Evolutionary conservation across 1,140 invertebrate genomes (phyloP).

Genomic region (Drosophila busckii): DNA sequence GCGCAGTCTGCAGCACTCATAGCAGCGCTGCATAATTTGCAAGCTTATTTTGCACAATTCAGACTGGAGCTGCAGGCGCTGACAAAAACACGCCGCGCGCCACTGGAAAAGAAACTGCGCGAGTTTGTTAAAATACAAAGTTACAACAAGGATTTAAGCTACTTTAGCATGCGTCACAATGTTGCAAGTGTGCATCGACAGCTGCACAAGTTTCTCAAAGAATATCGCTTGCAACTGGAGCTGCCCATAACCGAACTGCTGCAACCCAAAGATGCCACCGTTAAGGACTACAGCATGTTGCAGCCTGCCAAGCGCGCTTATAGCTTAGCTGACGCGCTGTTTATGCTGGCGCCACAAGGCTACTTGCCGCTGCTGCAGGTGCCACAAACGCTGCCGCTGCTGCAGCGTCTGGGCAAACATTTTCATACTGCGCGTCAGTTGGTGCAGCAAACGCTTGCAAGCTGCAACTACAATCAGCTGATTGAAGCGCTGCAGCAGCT

Average conservation of each 20-base stretch:
- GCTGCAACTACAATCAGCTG: conserved; percentile 81
- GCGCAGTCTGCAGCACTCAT: conserved; percentile 78
- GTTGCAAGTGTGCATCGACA: conserved; percentile 93
- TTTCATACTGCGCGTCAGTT: conserved; percentile 83
- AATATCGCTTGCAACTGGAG: conserved; percentile 83
- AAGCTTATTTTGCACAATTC: conserved; percentile 93
- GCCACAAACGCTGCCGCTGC: conserved; percentile 17
- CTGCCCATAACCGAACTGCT: conserved; percentile 77
- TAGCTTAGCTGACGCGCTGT: conserved; percentile 45
- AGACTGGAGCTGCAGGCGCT: conserved; percentile 81
- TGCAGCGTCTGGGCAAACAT: conserved; percentile 68
- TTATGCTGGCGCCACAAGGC: conserved; percentile 43
- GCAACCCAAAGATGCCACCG: conserved; percentile 67
- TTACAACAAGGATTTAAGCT: conserved; percentile 95
- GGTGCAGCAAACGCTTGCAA: conserved; percentile 82
- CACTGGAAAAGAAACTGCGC: conserved; percentile 94
- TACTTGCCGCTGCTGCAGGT: conserved; percentile 15
- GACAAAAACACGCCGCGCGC: conserved; percentile 84
- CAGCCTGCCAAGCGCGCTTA: conserved; percentile 24
- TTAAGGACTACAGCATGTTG: conserved; percentile 64
- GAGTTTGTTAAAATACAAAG: conserved; percentile 97
- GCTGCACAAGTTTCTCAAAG: conserved; percentile 91
- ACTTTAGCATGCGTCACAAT: conserved; percentile 94
- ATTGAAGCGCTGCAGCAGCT: conserved; percentile 84
- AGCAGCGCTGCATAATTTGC: conserved; percentile 90